A percentile compares a stretch with the other conserved stretches of the same genome.
Conservation (phyloP, 1,140 invertebrate species). For the Nymphalis io region DNA sequence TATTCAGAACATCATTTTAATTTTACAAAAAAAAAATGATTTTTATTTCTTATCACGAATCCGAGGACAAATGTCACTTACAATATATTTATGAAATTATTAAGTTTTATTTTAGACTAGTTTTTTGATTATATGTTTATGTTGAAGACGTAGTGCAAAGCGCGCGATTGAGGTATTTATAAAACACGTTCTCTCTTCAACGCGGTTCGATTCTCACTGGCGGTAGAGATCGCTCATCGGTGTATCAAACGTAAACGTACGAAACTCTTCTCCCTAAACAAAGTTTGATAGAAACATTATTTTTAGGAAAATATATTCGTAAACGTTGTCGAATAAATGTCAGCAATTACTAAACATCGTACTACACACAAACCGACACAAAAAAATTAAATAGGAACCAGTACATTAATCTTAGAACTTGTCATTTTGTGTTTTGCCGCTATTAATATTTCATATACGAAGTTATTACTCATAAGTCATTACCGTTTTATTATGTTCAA, state of each 20-base stretch:
- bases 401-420: not conserved
- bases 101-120: constrained; percentile 31
- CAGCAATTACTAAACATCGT: constrained; percentile 12
- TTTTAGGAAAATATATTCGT: constrained; percentile 22
- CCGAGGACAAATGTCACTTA: constrained; percentile 14
- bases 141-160: constrained; percentile 29
- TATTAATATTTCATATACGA: not conserved
- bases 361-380: not conserved
- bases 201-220: constrained; percentile 57
- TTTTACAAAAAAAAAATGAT: not conserved
- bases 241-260: constrained; percentile 38
- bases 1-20: constrained; percentile 24
- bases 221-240: constrained; percentile 33
- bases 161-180: constrained; percentile 42
- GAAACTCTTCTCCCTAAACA: constrained; percentile 40
- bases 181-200: constrained; percentile 48
- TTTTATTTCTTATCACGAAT: not conserved
- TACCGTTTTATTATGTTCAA: not conserved
- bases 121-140: constrained; percentile 32
- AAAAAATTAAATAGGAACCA: not conserved
- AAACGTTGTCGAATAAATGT: constrained; percentile 18
- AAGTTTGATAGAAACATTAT: constrained; percentile 33
- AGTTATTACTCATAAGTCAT: not conserved
- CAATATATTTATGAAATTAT: constrained; percentile 18
- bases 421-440: not conserved